phyloP scores from a whole-genome alignment of 2,797 vertebrate species.

The Corythornis leucogaster region DNA sequence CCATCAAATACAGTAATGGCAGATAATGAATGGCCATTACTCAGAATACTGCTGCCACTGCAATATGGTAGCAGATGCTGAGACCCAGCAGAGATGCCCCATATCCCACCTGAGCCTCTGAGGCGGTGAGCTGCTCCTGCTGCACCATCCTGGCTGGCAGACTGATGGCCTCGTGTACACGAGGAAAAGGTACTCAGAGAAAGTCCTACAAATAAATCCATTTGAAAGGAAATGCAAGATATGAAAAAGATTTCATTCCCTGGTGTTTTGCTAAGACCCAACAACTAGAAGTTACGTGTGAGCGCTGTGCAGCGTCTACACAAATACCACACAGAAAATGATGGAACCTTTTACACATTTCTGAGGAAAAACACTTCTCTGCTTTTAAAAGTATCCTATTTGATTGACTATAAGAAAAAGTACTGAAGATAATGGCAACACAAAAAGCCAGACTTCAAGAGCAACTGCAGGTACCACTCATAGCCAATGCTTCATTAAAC shows the following conservation, averaged over 20 bases:
- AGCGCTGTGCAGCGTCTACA: background rate
- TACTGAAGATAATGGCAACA: background rate
- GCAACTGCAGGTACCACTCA: background rate
- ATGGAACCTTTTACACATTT: background rate
- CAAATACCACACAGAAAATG: background rate
- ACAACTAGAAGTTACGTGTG: background rate
- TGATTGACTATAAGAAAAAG: background rate
- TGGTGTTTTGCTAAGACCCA: background rate
- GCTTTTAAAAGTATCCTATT: background rate
- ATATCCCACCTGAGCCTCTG: fast-evolving
- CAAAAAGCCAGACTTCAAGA: background rate
- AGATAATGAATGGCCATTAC: background rate
- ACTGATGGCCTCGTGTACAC: background rate
- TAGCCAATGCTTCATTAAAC: background rate
- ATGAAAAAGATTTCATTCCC: too few relatives aligned
- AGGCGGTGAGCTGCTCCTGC: background rate
- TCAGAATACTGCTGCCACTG: background rate
- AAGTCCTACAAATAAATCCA: background rate
- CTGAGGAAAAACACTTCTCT: background rate
- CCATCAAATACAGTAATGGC: background rate
- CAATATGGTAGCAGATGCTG: background rate
- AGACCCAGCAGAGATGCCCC: background rate
- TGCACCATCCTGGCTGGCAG: background rate
- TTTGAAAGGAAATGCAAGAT: background rate
- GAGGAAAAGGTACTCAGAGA: background rate